phyloP scores from a whole-genome alignment of 2,888 invertebrate genomes.

The Cyrtodaria siliqua region DNA sequence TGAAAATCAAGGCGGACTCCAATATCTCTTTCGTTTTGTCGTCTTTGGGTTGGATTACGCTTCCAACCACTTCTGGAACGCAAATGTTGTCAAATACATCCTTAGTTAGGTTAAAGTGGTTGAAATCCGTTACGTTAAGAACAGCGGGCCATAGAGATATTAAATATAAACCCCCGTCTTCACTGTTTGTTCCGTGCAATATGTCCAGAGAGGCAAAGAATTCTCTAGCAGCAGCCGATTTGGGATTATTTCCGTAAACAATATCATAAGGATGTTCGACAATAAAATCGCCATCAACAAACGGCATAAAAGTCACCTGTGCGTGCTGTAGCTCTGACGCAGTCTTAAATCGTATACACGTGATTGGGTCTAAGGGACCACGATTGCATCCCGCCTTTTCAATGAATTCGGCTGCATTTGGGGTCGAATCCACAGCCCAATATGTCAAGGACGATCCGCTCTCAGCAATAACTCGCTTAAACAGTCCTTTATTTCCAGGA shows the following conservation, averaged over 20 bases:
- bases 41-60: slow-evolving; percentile 1
- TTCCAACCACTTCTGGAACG: slow-evolving; percentile 13
- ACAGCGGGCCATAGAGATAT: slow-evolving; percentile 12
- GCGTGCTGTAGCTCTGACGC: background rate
- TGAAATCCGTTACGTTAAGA: slow-evolving; percentile 19
- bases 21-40: slow-evolving; percentile 9
- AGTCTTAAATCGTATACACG: slow-evolving; percentile 20
- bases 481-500: slow-evolving; percentile 50
- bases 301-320: slow-evolving; percentile 10
- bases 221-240: slow-evolving; percentile 29
- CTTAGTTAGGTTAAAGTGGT: slow-evolving; percentile 23
- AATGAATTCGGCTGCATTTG: slow-evolving; percentile 18
- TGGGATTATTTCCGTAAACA: slow-evolving; percentile 22
- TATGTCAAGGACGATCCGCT: slow-evolving; percentile 54
- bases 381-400: slow-evolving; percentile 12
- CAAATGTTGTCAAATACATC: slow-evolving; percentile 30
- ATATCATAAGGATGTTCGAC: slow-evolving; percentile 28
- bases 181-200: slow-evolving; percentile 34
- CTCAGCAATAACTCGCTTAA: slow-evolving; percentile 53
- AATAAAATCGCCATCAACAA: slow-evolving; percentile 45
- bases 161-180: slow-evolving; percentile 39
- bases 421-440: background rate
- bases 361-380: slow-evolving; percentile 1
- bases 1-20: slow-evolving; percentile 15
- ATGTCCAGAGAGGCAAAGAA: slow-evolving; percentile 46